Evolutionary conservation across 2,113 vertebrate species (phyloP), one percentile per base, ranked within the genome.

Genomic region (Silurus glanis): DNA sequence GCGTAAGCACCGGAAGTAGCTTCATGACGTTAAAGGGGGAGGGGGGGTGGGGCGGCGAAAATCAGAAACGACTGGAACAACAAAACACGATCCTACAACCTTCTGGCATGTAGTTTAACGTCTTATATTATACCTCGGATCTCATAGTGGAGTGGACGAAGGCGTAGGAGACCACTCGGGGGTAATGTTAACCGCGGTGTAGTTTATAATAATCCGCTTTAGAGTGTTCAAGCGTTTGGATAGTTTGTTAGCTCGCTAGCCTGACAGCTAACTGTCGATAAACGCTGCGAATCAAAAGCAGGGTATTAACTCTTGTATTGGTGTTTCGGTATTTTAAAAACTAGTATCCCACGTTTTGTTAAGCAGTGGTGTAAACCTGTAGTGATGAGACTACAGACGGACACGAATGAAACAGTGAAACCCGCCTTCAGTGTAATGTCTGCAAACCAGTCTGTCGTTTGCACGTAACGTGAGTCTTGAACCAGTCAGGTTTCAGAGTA

Each of bases 41-140:
- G 74, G 47, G 45, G 76, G n/a, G 47, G 58, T 62, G 12, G 45
- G 80, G 59, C 49, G 45, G 9, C 1, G 83, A 89, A 84, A 83
- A 5, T 83, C 80, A 80, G 86, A 87, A 89, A 81, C 86, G 56
- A 74, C n/a, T 69, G 23, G 74, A 85, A 25, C 66, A 53, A 56
- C 80, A 75, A 80, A 21, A 49, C 3, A 16, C 51, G 45, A 51
- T 62, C 16, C 49, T 56, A 9, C 2, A 86, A 69, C 45, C 45
- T 55, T 0, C 19, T 69, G 59, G 7, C 25, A 12, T 3, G 0
- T 19, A 8, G 19, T 14, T 0, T 49, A 83, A 13, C n/a, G 81
- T 2, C n/a, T 59, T 5, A 6, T 3, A 47, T 80, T 61, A 45
- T 55, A 8, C 19, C 58, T 58, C 21, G 14, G 9, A 58, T 25